Evolutionary conservation across 2,888 invertebrate species (phyloP).

Genomic region (Patella caerulea): DNA sequence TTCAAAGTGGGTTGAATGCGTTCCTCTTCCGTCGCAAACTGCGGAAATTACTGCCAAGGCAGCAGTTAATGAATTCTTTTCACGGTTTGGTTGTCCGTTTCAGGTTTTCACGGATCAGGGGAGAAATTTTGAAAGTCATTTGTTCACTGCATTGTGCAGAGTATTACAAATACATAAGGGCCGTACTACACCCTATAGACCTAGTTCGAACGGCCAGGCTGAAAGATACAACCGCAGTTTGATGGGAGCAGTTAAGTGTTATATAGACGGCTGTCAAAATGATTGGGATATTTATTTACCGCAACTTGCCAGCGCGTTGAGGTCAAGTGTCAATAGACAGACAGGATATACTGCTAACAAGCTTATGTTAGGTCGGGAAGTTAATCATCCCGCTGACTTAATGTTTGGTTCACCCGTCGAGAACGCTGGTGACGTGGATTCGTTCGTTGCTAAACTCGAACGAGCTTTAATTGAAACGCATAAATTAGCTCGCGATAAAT

Average conservation of each 20-base stretch:
- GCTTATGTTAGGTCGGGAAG: conserved; percentile 34
- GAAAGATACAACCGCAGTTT: conserved; percentile 14
- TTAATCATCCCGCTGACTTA: too few species aligned
- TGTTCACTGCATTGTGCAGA: too few species aligned
- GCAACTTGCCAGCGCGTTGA: conserved; percentile 30
- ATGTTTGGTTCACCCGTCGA: too few species aligned
- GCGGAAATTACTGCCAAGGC: too few species aligned
- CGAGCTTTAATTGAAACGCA: not conserved
- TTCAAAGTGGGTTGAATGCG: too few species aligned
- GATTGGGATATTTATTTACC: conserved; percentile 28
- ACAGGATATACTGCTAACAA: conserved; percentile 33
- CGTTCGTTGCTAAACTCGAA: not conserved
- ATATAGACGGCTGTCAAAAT: conserved; percentile 3
- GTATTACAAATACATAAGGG: not conserved
- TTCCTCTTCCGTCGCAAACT: too few species aligned
- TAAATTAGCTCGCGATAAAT: not conserved
- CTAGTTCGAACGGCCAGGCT: conserved; percentile 9
- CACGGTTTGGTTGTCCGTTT: too few species aligned
- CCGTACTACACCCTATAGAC: not conserved
- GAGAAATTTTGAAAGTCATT: too few species aligned
- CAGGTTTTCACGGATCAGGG: too few species aligned
- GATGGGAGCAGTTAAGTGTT: not conserved
- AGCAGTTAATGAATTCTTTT: too few species aligned
- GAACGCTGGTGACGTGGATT: too few species aligned
- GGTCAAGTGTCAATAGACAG: conserved; percentile 27